phyloP scores from a whole-genome alignment of 2,797 vertebrate species.

The Miichthys miiuy region DNA sequence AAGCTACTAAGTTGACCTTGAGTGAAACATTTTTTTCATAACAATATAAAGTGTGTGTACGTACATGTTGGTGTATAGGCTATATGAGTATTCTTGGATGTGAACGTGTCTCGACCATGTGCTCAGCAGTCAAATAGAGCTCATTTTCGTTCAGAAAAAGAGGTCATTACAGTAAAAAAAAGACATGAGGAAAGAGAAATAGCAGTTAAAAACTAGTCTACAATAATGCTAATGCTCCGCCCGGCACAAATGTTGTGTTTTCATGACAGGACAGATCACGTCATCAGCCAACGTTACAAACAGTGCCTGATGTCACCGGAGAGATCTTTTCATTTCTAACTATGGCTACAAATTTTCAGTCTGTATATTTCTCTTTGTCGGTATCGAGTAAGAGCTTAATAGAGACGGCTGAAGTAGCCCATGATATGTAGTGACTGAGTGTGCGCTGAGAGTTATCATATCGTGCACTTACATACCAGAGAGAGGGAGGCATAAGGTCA shows the following conservation, averaged over 20 bases:
- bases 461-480: constrained; percentile 48
- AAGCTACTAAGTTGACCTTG: background rate
- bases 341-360: constrained; percentile 10
- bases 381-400: constrained; percentile 43
- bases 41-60: background rate
- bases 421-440: constrained; percentile 37
- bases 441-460: constrained; percentile 44
- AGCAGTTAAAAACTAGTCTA: background rate
- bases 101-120: no score
- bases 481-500: constrained; percentile 76
- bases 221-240: constrained; percentile 21
- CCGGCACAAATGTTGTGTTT: constrained; percentile 14
- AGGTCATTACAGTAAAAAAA: background rate
- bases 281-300: background rate
- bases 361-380: constrained; percentile 29
- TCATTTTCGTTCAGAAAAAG: background rate
- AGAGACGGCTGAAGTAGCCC: constrained; percentile 26
- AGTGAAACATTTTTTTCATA: background rate
- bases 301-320: constrained; percentile 4
- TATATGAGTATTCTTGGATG: background rate
- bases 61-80: background rate
- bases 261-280: constrained; percentile 8
- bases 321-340: constrained; percentile 21
- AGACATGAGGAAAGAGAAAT: background rate
- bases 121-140: background rate